A percentile compares a stretch with the other conserved stretches of the same genome.
phyloP scores from a whole-genome alignment of 2,113 vertebrate genomes.

The Polypterus bichir region DNA sequence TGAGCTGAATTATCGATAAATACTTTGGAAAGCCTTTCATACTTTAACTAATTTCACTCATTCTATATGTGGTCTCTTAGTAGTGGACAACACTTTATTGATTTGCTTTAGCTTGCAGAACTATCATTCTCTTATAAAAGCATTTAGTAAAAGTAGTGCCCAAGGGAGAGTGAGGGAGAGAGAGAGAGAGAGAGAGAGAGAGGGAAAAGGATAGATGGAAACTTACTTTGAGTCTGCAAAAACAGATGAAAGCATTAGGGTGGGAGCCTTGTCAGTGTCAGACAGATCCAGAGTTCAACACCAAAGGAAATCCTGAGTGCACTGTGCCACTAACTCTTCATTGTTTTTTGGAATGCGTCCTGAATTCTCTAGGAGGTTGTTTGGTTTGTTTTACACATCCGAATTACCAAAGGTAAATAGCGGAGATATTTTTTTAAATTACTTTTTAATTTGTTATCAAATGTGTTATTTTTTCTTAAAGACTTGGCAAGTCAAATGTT shows the following conservation, averaged over 20 bases:
- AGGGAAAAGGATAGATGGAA: slow-evolving; percentile 18
- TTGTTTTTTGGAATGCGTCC: slow-evolving; percentile 4
- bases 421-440: no score
- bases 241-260: slow-evolving; percentile 21
- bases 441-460: no score
- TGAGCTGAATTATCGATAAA: no score
- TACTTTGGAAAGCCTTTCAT: no score
- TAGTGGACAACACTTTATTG: slow-evolving; percentile 1
- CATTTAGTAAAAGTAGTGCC: slow-evolving; percentile 2
- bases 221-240: slow-evolving; percentile 18
- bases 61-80: neutral
- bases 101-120: slow-evolving; percentile 16
- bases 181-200: slow-evolving; percentile 2
- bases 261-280: slow-evolving; percentile 21
- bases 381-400: no score
- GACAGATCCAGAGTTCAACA: slow-evolving; percentile 17
- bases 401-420: no score
- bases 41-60: no score
- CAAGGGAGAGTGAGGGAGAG: slow-evolving; percentile 10
- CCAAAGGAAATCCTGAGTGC: slow-evolving; percentile 33
- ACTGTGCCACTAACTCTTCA: slow-evolving; percentile 10
- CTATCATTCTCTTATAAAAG: slow-evolving; percentile 9
- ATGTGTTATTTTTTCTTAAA: no score
- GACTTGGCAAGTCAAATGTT: no score
- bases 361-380: no score